Percentiles rank a stretch among this genome's conserved stretches.
These are phyloP conservation scores for Siphamia tubifer DNA, from an alignment of 2,113 vertebrate genomes.

Conservation along the genomic window DNA sequence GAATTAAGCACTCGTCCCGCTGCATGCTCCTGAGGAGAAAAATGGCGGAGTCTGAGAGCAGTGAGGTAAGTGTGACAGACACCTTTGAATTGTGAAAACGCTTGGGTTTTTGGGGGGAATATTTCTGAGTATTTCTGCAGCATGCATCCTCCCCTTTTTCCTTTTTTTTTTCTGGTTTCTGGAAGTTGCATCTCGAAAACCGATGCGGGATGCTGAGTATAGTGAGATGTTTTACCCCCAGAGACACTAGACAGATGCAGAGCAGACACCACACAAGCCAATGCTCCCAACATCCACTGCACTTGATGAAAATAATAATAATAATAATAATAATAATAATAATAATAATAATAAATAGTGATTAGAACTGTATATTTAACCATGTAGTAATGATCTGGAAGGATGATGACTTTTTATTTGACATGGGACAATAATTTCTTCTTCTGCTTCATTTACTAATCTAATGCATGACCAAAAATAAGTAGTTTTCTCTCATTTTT, in stretches of 20 bases:
- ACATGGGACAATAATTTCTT: too few species aligned
- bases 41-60: constrained; percentile 94
- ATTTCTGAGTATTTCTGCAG: too few species aligned
- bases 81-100: constrained; percentile 1
- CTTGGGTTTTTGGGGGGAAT: not conserved
- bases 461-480: too few species aligned
- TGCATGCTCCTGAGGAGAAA: constrained; percentile 97
- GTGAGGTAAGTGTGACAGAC: constrained; percentile 86
- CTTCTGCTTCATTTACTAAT: too few species aligned
- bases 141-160: not conserved
- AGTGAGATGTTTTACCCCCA: too few species aligned
- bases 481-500: too few species aligned
- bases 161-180: too few species aligned
- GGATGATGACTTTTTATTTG: too few species aligned
- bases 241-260: not conserved
- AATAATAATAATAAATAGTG: too few species aligned
- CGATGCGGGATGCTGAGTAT: not conserved
- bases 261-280: not conserved
- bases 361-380: too few species aligned
- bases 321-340: too few species aligned
- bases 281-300: not conserved
- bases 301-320: not conserved
- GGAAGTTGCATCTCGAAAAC: constrained; percentile 34
- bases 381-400: too few species aligned
- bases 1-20: constrained; percentile 98